Evolutionary conservation across 1,140 invertebrate species (phyloP).

Genomic region (Drosophila hydei): DNA sequence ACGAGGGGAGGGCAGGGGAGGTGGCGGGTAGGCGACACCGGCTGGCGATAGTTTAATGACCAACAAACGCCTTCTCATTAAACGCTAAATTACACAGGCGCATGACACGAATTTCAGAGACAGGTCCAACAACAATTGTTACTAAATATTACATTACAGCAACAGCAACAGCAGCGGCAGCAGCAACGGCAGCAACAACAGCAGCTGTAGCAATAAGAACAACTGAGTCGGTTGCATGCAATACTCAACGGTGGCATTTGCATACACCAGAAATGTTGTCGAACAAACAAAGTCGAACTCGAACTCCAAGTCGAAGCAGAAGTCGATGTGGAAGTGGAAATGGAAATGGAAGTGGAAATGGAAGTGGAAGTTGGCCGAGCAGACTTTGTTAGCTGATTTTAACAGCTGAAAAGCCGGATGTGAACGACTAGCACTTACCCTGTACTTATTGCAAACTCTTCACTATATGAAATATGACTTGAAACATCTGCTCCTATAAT

Average conservation of each 20-base stretch:
- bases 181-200: neutral
- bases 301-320: neutral
- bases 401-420: neutral
- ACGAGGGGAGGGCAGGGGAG: constrained; percentile 8
- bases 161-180: constrained; percentile 25
- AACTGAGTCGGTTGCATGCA: constrained; percentile 59
- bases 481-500: no score
- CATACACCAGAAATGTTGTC: constrained; percentile 64
- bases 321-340: no score
- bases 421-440: neutral
- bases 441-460: neutral
- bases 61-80: constrained; percentile 80
- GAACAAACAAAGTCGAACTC: constrained; percentile 72
- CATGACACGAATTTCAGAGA: constrained; percentile 73
- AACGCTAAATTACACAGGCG: constrained; percentile 77
- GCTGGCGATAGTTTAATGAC: constrained; percentile 64
- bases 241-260: constrained; percentile 61
- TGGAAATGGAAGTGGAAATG: no score
- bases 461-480: no score
- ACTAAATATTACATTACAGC: constrained; percentile 65
- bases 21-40: neutral
- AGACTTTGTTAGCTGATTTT: constrained; percentile 68
- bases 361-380: neutral
- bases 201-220: constrained; percentile 3
- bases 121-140: constrained; percentile 40